Evolutionary conservation across 35 echinoderm and acorn worm species (phyloP), one percentile per base, ranked within the genome.

Genomic region (Heliocidaris erythrogramma): DNA sequence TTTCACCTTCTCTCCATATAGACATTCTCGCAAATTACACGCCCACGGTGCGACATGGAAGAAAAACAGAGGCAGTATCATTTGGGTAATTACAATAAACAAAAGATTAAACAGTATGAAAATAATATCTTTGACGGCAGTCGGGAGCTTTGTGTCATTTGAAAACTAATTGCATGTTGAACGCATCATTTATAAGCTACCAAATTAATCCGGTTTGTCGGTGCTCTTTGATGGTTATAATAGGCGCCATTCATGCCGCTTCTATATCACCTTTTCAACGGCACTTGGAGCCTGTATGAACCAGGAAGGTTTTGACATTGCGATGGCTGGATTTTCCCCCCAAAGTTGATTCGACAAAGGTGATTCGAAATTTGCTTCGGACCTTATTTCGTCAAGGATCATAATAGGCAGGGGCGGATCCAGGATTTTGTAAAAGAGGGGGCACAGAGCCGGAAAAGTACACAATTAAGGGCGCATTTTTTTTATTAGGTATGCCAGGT

Each of bases 121-220:
- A 78, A n/a, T 7, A 78, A 27, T 78, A 27, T 24, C 21, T 78
- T 78, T 78, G 65, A 78, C 65, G 65, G 65, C 65, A 78, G 65
- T 18, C 65, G 65, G 65, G 65, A 24, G 18, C 65, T 78, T 78
- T 78, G 65, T 78, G 65, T 78, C 65, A 78, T 78, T 69, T 27
- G 21, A 5, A 21, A 27, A 78, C 65, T 78, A 78, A 78, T 78
- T 78, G 65, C 18, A 78, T 78, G 65, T 78, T 78, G n/a, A 78
- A 78, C 65, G 65, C 65, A 78, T 78, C 65, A 27, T 78, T 78
- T 78, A 78, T 78, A 78, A 78, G 65, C 65, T 78, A 78, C 65
- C 27, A 78, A 78, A 78, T 78, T 21, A 78, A 78, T 78, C 27
- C 65, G 65, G 65, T 78, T 78, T 21, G 27, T 78, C 65, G 65